phyloP scores from a whole-genome alignment of 2,888 invertebrate genomes.

The Molorchus minor region DNA sequence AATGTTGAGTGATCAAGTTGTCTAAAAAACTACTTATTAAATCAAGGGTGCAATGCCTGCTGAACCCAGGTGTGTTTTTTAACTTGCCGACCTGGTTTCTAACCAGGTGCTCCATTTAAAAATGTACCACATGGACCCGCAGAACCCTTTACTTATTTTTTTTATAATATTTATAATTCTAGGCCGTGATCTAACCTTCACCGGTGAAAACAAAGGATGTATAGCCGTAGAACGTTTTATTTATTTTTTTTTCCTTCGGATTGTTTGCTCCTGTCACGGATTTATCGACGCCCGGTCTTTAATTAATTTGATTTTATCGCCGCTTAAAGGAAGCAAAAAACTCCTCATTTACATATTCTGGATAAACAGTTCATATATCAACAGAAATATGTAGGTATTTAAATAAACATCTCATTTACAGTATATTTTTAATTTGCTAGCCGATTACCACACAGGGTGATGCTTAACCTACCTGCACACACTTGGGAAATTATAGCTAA shows the following conservation, averaged over 20 bases:
- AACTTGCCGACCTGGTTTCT: constrained; percentile 60
- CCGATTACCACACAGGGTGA: too few species aligned
- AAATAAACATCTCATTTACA: too few species aligned
- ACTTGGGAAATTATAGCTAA: too few species aligned
- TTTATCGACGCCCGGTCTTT: constrained; percentile 9
- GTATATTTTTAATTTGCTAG: too few species aligned
- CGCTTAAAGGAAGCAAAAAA: constrained; percentile 5
- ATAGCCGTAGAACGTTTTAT: constrained; percentile 40
- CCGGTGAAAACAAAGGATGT: constrained; percentile 51
- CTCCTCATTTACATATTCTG: background rate
- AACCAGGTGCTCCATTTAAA: constrained; percentile 61
- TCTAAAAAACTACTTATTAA: constrained; percentile 53
- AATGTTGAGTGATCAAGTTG: constrained; percentile 25
- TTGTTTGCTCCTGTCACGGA: constrained; percentile 16
- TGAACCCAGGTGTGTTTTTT: constrained; percentile 57
- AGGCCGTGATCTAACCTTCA: constrained; percentile 48
- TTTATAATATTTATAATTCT: constrained; percentile 51
- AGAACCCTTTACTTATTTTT: constrained; percentile 40
- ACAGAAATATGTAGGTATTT: too few species aligned
- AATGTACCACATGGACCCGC: constrained; percentile 53
- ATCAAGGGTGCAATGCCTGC: constrained; percentile 49
- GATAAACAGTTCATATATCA: constrained; percentile 2
- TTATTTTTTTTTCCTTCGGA: constrained; percentile 28
- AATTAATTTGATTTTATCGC: constrained; percentile 24
- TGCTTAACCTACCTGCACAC: too few species aligned